phyloP scores from a whole-genome alignment of 2,888 invertebrate species.

The Limenitis camilla region DNA sequence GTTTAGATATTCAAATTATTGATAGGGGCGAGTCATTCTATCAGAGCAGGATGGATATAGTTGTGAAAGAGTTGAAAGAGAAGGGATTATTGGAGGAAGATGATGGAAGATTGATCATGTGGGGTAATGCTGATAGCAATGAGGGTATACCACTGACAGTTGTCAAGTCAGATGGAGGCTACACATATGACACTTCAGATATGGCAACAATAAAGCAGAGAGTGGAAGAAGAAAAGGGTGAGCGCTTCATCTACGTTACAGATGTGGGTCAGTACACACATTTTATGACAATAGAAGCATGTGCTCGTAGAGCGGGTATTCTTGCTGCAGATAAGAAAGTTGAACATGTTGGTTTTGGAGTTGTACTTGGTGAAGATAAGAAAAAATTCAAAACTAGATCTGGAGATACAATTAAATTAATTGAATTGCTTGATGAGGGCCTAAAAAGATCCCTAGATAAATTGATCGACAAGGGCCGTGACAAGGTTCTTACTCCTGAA shows the following conservation, averaged over 20 bases:
- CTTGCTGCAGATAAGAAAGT: slow-evolving; percentile 77
- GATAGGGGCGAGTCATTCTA: slow-evolving; percentile 98
- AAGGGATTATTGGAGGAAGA: slow-evolving; percentile 84
- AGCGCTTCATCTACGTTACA: slow-evolving; percentile 94
- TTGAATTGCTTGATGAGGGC: slow-evolving; percentile 93
- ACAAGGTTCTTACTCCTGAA: slow-evolving; percentile 85
- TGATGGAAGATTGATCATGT: slow-evolving; percentile 89
- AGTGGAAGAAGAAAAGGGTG: slow-evolving; percentile 86
- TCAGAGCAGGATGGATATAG: slow-evolving; percentile 88
- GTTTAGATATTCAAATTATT: slow-evolving; percentile 82
- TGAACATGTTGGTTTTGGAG: slow-evolving; percentile 96
- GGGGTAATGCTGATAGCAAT: slow-evolving; percentile 76
- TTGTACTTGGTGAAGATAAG: slow-evolving; percentile 97
- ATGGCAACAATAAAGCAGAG: slow-evolving; percentile 93
- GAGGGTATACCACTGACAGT: slow-evolving; percentile 92
- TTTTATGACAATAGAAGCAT: slow-evolving; percentile 84
- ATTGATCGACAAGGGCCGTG: slow-evolving; percentile 88
- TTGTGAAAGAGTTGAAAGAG: slow-evolving; percentile 83
- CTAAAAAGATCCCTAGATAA: slow-evolving; percentile 86
- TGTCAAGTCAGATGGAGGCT: slow-evolving; percentile 97
- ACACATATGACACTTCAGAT: slow-evolving; percentile 98
- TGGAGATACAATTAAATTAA: slow-evolving; percentile 93
- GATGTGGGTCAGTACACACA: slow-evolving; percentile 91
- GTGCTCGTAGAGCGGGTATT: slow-evolving; percentile 85
- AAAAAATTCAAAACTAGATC: slow-evolving; percentile 99